Base-by-base conservation (phyloP, 2,113 vertebrate genomes). In the Gallinago jamesoni region DNA sequence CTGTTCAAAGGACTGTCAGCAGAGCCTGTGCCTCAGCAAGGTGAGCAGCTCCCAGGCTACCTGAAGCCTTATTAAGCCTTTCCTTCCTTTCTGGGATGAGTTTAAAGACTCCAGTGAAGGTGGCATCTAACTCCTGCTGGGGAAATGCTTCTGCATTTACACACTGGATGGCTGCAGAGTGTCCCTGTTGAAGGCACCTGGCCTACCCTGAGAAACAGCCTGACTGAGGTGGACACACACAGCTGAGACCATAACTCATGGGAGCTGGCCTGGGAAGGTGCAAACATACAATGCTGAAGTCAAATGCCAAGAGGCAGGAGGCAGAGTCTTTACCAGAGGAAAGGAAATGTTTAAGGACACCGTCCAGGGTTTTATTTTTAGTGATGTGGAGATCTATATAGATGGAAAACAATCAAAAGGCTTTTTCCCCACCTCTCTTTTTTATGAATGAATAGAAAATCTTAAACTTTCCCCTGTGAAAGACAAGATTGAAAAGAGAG, bases 361-460 rank as follows among this genome's bases (percentile, higher is more conserved):
- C 48, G 3, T 70, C 14, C 47, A 87, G 22, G 7, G 4, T 1
- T 24, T 9, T 50, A 74, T 85, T 75, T 83, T 24, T 39, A 85
- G 50, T 55, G 24, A 56, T 53, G 4, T 59, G n/a, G 48, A 75
- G 6, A 33, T 37, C 23, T 82, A 23, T 41, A 30, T n/a, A 66
- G 9, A 45, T 14, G 24, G 56, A 84, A 87, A 93, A 21, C 9
- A 78, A 20, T 41, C 28, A 45, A 69, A 69, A 43, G 7, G 3
- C n/a, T 33, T 55, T 4, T 0, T 30, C 30, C 17, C 2, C 5
- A 10, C 1, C 2, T 47, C n/a, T 41, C 5, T 41, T 53, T 66
- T 47, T 67, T 60, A 31, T 23, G 41, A 76, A n/a, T 64, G 35
- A 85, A 68, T 85, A 79, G 20, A 41, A 2, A 30, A 10, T 63